Base-by-base conservation (phyloP, 2,113 vertebrate genomes). In the Phainopepla nitens region DNA sequence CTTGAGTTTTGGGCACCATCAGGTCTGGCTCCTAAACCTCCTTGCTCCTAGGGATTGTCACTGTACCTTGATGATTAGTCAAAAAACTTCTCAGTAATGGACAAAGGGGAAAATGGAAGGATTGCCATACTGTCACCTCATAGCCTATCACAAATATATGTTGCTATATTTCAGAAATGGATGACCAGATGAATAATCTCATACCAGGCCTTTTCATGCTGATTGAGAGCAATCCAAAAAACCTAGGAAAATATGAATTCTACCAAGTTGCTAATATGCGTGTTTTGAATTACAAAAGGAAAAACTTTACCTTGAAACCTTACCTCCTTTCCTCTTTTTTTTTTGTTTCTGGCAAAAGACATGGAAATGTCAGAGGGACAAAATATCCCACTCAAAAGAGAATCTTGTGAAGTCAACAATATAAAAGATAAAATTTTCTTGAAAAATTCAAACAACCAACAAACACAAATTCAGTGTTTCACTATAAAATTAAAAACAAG, bases 341-440 rank as follows among this genome's bases (percentile, higher is more conserved):
- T 51, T 41, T 82, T 65, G 23, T 92, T 94, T 84, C 94, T 94
- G 76, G 73, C 87, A 91, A 29, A 78, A 90, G 72, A 66, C 51
- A 71, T 92, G 72, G 51, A 93, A 87, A 88, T 94, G 17, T 84
- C 13, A 42, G 65, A 82, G 15, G 18, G n/a, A 87, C 5, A 29
- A 91, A 91, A 82, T 50, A 71, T 87, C 56, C 53, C 1, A 6
- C 56, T 84, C 57, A 42, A 49, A 69, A 57, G 33, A 93, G 24
- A 72, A n/a, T 69, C 25, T 65, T 84, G 36, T 68, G 41, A 83
- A 93, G 53, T 83, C 47, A 87, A 45, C 42, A 76, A 39, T 54
- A 69, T 35, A 28, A 54, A 42, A 77, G 69, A 66, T 39, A 61
- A 39, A 70, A n/a, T 6, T 33, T 36, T 89, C 3, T 60, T 41